Evolutionary conservation across 2,797 vertebrate genomes (phyloP).

Genomic region (Gila robusta): DNA sequence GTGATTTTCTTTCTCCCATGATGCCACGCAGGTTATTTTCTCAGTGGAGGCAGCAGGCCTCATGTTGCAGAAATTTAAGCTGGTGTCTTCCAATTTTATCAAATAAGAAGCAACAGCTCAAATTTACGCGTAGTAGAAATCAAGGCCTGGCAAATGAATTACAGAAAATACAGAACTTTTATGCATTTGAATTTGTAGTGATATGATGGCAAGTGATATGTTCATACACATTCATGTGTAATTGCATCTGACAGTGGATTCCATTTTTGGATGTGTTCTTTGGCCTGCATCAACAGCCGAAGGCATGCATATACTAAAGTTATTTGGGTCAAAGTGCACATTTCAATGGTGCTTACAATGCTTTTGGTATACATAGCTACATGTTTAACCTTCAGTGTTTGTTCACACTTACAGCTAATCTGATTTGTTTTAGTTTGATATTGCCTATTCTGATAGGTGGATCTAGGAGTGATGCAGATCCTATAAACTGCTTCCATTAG

Average conservation of each 20-base stretch:
- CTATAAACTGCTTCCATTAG: slow-evolving; percentile 1
- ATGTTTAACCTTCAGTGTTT: not conserved
- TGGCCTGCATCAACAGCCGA: not conserved
- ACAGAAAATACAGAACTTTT: not conserved
- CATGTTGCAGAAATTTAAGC: slow-evolving; percentile 29
- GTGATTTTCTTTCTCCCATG: slow-evolving; percentile 52
- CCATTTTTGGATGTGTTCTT: not conserved
- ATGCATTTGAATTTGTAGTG: not conserved
- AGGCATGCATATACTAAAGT: not conserved
- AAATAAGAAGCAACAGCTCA: not conserved
- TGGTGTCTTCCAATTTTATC: slow-evolving; percentile 13
- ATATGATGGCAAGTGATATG: slow-evolving; percentile 11
- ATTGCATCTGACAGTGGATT: slow-evolving; percentile 3
- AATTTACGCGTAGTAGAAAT: not conserved
- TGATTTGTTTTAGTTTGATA: not conserved
- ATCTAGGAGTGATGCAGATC: not conserved
- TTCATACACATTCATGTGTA: not conserved
- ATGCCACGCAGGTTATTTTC: slow-evolving; percentile 43
- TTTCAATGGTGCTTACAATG: not conserved
- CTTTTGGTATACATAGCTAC: not conserved
- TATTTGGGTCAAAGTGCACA: slow-evolving; percentile 4
- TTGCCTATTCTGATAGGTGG: not conserved
- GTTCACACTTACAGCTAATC: not conserved
- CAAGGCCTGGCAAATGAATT: not conserved
- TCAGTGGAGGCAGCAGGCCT: slow-evolving; percentile 12